A percentile compares a stretch with the other conserved stretches of the same genome.
Evolutionary conservation across 2,113 vertebrate genomes (phyloP).

Genomic region (Hypomesus transpacificus): DNA sequence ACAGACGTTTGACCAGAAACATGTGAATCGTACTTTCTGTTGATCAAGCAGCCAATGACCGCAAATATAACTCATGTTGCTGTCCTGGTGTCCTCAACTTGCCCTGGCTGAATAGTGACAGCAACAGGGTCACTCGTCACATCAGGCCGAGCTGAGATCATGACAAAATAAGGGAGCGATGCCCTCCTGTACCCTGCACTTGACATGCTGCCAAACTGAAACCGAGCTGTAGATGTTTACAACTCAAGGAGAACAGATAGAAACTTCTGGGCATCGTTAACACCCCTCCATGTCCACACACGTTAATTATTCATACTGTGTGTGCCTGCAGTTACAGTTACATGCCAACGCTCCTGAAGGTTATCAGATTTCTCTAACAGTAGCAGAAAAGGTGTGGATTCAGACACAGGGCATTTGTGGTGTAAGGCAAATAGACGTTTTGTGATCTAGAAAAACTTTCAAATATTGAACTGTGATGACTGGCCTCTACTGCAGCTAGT

Average conservation of each 20-base stretch:
- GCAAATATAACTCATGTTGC: constrained; percentile 41
- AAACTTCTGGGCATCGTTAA: constrained; percentile 73
- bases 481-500: neutral
- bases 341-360: constrained; percentile 66
- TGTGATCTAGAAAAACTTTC: too few relatives aligned
- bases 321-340: constrained; percentile 78
- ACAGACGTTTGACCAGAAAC: neutral
- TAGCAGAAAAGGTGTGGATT: constrained; percentile 67
- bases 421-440: constrained; percentile 15
- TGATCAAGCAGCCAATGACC: constrained; percentile 17
- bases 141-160: constrained; percentile 45
- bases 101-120: constrained; percentile 18
- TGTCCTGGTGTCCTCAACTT: neutral
- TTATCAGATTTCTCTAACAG: constrained; percentile 73
- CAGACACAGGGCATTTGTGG: constrained; percentile 44
- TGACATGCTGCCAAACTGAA: constrained; percentile 60
- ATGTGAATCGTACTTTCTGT: constrained; percentile 7
- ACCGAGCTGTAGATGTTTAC: constrained; percentile 63
- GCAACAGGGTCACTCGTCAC: constrained; percentile 52
- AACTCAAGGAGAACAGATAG: constrained; percentile 55
- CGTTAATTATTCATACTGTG: constrained; percentile 77
- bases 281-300: constrained; percentile 69
- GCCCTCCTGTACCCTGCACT: constrained; percentile 52
- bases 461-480: neutral
- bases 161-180: constrained; percentile 57